Evolutionary conservation across 2,113 vertebrate species (phyloP).

Genomic region (Sylvia atricapilla): DNA sequence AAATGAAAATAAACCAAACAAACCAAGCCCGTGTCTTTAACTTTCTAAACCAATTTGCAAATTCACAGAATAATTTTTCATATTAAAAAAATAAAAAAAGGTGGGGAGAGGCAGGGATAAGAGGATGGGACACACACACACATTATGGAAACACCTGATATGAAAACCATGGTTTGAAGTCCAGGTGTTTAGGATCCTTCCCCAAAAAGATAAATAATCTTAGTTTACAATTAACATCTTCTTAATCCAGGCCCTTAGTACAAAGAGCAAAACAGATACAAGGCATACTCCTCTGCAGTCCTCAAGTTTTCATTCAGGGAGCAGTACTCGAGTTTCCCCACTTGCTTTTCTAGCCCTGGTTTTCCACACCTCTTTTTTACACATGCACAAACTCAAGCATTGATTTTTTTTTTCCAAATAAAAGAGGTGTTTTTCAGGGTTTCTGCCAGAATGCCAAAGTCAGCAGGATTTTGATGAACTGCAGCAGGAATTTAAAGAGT

Average conservation of each 20-base stretch:
- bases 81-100: accelerated
- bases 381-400: not conserved
- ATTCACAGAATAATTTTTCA: not conserved
- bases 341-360: not conserved
- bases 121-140: too few species aligned
- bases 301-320: not conserved
- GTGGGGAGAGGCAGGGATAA: accelerated
- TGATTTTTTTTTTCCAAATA: not conserved
- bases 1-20: not conserved
- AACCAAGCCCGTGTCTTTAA: not conserved
- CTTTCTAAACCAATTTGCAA: not conserved
- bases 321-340: not conserved
- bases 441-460: not conserved
- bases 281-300: not conserved
- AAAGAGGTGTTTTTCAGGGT: not conserved
- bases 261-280: not conserved
- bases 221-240: not conserved
- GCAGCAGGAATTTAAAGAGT: not conserved
- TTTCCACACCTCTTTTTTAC: not conserved
- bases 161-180: not conserved
- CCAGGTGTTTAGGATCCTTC: not conserved
- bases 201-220: not conserved
- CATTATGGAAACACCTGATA: not conserved
- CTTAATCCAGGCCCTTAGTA: not conserved
- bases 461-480: not conserved